Base-by-base conservation (phyloP, 2,113 vertebrate genomes). In the Colistium nudipinnis region DNA sequence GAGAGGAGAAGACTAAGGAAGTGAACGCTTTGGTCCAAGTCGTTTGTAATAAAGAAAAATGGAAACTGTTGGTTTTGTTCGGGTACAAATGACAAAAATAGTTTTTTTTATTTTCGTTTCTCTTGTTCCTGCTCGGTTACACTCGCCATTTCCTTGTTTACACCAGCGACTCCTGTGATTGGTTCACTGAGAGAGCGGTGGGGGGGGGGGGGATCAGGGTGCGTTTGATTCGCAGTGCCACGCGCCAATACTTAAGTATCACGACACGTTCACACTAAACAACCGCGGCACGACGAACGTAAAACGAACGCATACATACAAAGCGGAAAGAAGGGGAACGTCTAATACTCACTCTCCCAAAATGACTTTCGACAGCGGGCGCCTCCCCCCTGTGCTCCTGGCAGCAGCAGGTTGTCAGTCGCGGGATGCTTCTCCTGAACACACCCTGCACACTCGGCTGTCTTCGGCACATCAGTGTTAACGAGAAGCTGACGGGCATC, bases 81-180 rank as follows among this genome's bases (percentile, higher is more conserved):
- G 0, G 9, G 4, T 10, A 14, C 3, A 43, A 17, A 19, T 19
- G 7, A 4, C 2, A 1, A 4, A 0, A 0, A 8, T 39, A 31
- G 17, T 24, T 57, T 48, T 6, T 14, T 14, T 8, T 17, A 13
- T 5, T 72, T 36, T 54, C 16, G 6, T 35, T 60, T 69, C 4
- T 14, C 11, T 17, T 33, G 1, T 51, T 10, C 22, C 12, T 19
- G 8, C 7, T 22, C 36, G 2, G 24, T 86, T 83, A 8, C 85
- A 1, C 14, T 30, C 0, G 2, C 2, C 2, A 79, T 11, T 90
- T 90, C 90, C 90, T 56, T 89, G 84, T 92, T 92, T 89, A 89
- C 85, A 87, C 87, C 88, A 84, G 3, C 62, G 22, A 4, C 0
- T 17, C 6, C 36, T 80, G 17, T 85, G 78, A 92, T 88, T 90